phyloP scores from a whole-genome alignment of 37 sponge, comb jelly and placozoan genomes.

The Chondrosia reniformis region DNA sequence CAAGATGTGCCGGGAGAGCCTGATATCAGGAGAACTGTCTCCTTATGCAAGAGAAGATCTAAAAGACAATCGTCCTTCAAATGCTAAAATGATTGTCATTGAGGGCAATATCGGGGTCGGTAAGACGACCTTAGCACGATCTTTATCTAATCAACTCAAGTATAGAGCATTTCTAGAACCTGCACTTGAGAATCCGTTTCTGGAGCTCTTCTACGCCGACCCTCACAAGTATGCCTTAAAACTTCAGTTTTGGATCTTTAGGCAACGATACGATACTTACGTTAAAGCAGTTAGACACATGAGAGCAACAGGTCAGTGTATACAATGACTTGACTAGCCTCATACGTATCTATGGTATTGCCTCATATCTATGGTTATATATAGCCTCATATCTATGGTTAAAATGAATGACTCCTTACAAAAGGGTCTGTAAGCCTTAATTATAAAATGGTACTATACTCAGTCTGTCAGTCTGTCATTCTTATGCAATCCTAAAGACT shows the following conservation, averaged over 20 bases:
- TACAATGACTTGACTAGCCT: not conserved
- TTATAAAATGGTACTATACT: no score
- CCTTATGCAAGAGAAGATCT: not conserved
- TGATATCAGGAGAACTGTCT: not conserved
- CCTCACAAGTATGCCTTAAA: conserved; percentile 84
- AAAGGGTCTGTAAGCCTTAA: not conserved
- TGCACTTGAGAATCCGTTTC: conserved; percentile 81
- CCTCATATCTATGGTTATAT: not conserved
- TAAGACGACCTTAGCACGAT: conserved; percentile 77
- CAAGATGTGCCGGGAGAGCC: not conserved
- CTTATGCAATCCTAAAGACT: no score
- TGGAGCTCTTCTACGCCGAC: conserved; percentile 82
- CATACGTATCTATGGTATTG: not conserved
- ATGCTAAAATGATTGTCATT: conserved; percentile 54
- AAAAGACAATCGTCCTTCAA: not conserved
- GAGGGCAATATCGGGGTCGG: conserved; percentile 90
- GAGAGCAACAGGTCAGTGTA: conserved; percentile 42
- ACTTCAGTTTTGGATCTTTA: conserved; percentile 85
- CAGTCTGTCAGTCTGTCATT: no score
- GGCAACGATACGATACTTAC: conserved; percentile 74
- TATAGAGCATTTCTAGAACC: conserved; percentile 79
- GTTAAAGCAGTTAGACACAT: conserved; percentile 75
- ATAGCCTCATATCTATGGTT: not conserved
- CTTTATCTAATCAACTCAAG: conserved; percentile 46
- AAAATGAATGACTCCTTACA: not conserved